Evolutionary conservation across 2,888 invertebrate species (phyloP), one percentile per base, ranked within the genome.

Genomic region (Scaptomyza reducta): DNA sequence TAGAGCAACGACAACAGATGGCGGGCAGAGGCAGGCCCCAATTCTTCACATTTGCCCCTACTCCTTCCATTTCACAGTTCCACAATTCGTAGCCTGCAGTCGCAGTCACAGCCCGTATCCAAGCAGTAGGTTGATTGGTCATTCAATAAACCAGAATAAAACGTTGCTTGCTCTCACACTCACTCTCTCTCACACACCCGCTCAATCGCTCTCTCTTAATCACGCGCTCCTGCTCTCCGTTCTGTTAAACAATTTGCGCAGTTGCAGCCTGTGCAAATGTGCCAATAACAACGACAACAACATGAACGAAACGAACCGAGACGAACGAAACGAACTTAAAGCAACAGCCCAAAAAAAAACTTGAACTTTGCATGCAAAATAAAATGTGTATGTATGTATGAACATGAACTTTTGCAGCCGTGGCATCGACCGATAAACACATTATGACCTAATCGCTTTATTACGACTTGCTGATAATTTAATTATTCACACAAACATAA

Each of bases 101-200:
- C 70, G 47, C 58, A 47, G 65, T 62, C 62, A 38, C 54, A 58
- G 46, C 57, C 69, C 65, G 67, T 70, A 72, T 69, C 69, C 68
- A 87, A 83, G 42, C 74, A 74, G 81, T 88, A 89, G 88, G 88
- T 88, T 88, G 88, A 88, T 89, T 89, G 88, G 88, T 85, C 79
- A 81, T 74, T 76, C 78, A 82, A 74, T 75, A 76, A 81, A 78
- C 72, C 79, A 70, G 74, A 74, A 67, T 16, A 40, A 70, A 61
- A 27, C 10, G 7, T 53, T 51, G 65, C 67, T 41, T 49, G 25
- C 46, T 44, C 57, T 14, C 41, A 41, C 45, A 33, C 49, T 44
- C 42, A 29, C 41, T 18, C 49, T 33, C 33, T 41, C 57, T 53
- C 55, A 14, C 38, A 14, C 38, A 38, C 38, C 38, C 38, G 38